These are phyloP conservation scores for Sander lucioperca DNA, from an alignment of 2,113 vertebrate species.

Conservation along the genomic window DNA sequence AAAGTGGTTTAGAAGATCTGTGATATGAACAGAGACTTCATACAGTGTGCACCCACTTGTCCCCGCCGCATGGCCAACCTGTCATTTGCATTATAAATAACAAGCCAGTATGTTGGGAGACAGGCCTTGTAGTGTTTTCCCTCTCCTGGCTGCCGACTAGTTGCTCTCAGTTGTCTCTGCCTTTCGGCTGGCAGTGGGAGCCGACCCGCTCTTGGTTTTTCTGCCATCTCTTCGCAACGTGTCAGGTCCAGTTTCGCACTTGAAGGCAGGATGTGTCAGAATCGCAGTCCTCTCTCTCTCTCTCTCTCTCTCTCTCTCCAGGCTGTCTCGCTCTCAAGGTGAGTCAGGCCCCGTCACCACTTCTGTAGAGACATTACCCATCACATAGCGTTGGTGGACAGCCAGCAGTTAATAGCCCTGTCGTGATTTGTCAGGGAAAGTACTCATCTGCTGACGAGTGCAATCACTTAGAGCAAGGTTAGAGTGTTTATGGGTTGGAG, in stretches of 20 bases:
- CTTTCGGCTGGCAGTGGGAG: slow-evolving; percentile 49
- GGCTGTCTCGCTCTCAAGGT: slow-evolving; percentile 70
- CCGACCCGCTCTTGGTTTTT: slow-evolving; percentile 48
- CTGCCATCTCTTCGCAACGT: slow-evolving; percentile 46
- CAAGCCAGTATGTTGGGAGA: slow-evolving; percentile 34
- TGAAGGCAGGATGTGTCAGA: slow-evolving; percentile 76
- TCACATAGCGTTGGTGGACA: slow-evolving; percentile 51
- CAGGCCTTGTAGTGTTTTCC: slow-evolving; percentile 49
- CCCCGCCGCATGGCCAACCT: slow-evolving; percentile 28
- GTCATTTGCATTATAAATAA: slow-evolving; percentile 77
- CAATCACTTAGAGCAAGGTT: slow-evolving; percentile 74
- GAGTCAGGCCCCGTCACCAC: slow-evolving; percentile 73
- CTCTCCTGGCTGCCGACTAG: slow-evolving; percentile 42
- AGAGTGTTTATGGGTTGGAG: slow-evolving; percentile 60
- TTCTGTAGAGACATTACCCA: slow-evolving; percentile 64
- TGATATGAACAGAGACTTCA: slow-evolving; percentile 3
- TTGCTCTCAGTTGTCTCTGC: slow-evolving; percentile 62
- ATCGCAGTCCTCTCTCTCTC: slow-evolving; percentile 59
- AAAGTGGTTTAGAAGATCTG: neutral
- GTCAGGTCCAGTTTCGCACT: slow-evolving; percentile 78
- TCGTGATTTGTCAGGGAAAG: slow-evolving; percentile 73
- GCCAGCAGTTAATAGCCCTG: slow-evolving; percentile 72
- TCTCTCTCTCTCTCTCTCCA: slow-evolving; percentile 58
- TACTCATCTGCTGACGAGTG: slow-evolving; percentile 59
- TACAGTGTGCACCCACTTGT: slow-evolving; percentile 24